These are phyloP conservation scores for Pseudorhombus dupliciocellatus DNA, from an alignment of 2,113 vertebrate genomes.

Conservation along the genomic window DNA sequence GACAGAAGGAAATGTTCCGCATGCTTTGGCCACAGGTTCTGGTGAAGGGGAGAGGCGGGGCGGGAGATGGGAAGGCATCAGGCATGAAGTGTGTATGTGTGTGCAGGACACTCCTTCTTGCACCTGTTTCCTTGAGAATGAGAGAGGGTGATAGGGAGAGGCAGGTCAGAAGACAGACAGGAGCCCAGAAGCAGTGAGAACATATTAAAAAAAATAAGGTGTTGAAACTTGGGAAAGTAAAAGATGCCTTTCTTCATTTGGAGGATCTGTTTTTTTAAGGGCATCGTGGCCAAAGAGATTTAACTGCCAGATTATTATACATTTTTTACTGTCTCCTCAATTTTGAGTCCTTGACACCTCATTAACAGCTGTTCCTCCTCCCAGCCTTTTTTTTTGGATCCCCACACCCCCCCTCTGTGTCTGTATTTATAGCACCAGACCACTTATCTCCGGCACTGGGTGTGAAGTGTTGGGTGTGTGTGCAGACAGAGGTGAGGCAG, in stretches of 20 bases:
- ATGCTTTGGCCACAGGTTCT: constrained; percentile 73
- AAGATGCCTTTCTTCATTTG: constrained; percentile 1
- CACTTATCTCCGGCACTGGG: constrained; percentile 63
- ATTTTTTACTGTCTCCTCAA: constrained; percentile 18
- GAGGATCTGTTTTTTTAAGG: constrained; percentile 28
- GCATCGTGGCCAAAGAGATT: neutral
- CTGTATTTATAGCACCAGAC: constrained; percentile 73
- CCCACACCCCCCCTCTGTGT: constrained; percentile 37
- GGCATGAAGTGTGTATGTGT: constrained; percentile 20
- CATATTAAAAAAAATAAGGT: constrained; percentile 23
- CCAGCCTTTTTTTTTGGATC: constrained; percentile 40
- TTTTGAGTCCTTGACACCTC: constrained; percentile 44
- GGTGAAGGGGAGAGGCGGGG: constrained; percentile 42
- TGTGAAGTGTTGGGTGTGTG: constrained; percentile 62
- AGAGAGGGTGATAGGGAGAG: constrained; percentile 41
- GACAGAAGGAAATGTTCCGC: constrained; percentile 73
- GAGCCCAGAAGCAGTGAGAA: constrained; percentile 19
- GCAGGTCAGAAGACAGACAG: constrained; percentile 19
- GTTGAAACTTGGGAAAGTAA: constrained; percentile 44
- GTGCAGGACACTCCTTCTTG: constrained; percentile 54
- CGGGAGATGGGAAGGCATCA: constrained; percentile 12
- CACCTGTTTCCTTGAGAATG: constrained; percentile 74
- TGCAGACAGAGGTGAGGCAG: constrained; percentile 57
- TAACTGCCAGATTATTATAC: neutral
- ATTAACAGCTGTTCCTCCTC: constrained; percentile 52